These are phyloP conservation scores for Fregata magnificens DNA, from an alignment of 2,113 vertebrate genomes.

Conservation along the genomic window DNA sequence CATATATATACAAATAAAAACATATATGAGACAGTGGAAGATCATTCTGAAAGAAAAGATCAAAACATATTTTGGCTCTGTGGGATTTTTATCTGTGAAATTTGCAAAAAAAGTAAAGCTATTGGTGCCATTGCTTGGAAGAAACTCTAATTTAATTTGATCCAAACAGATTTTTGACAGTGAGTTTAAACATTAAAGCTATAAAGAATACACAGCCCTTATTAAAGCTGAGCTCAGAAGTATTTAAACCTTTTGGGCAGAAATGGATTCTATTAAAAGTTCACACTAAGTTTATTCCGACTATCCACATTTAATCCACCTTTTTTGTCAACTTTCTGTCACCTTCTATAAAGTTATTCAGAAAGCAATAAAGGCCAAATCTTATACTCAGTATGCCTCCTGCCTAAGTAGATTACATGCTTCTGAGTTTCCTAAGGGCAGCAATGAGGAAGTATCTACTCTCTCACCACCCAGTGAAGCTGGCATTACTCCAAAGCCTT, in stretches of 20 bases:
- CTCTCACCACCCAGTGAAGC: not conserved
- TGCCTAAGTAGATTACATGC: not conserved
- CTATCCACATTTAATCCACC: not conserved
- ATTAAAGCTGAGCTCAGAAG: not conserved
- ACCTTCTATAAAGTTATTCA: not conserved
- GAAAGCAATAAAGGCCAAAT: not conserved
- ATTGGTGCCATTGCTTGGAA: not conserved
- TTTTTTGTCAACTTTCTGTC: not conserved
- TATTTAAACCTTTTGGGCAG: not conserved
- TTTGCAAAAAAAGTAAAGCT: not conserved
- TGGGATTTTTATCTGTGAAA: not conserved
- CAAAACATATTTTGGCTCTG: not conserved
- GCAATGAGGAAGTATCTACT: not conserved
- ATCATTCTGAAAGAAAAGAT: not conserved
- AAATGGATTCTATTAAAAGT: not conserved
- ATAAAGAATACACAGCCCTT: not conserved
- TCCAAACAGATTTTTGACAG: not conserved
- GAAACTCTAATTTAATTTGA: not conserved
- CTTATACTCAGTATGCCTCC: not conserved
- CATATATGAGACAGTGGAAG: not conserved
- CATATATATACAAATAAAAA: not conserved
- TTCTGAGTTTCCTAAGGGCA: constrained; percentile 21
- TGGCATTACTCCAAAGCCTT: constrained; percentile 9
- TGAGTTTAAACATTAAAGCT: not conserved
- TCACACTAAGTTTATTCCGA: not conserved